Conservation (phyloP, 2,797 vertebrate genomes). For the Simalia tracyae region DNA sequence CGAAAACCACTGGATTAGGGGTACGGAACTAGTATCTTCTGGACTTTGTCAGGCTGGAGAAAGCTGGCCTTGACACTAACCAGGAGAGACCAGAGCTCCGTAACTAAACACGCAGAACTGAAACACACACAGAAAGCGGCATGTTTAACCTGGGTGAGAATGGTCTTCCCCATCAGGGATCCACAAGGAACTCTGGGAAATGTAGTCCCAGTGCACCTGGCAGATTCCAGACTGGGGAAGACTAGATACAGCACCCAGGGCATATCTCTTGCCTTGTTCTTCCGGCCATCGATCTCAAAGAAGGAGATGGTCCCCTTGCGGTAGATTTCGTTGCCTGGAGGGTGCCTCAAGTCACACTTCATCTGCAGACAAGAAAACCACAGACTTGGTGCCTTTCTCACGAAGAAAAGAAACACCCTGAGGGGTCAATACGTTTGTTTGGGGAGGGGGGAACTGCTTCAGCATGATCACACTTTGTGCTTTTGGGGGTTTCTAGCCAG, state of each 20-base stretch:
- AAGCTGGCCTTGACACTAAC: too few relatives aligned
- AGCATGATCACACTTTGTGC: not conserved
- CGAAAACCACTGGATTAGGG: too few relatives aligned
- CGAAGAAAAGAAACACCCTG: not conserved
- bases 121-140: not conserved
- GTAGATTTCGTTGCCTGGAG: constrained; percentile 94
- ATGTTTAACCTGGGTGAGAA: not conserved
- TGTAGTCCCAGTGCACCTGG: not conserved
- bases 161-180: not conserved
- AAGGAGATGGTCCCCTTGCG: constrained; percentile 95
- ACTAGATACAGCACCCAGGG: not conserved
- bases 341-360: constrained; percentile 92
- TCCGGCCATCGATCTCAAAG: constrained; percentile 94
- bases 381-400: not conserved
- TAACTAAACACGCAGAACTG: not conserved
- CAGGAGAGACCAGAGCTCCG: too few relatives aligned
- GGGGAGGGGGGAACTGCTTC: too few relatives aligned
- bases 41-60: not conserved
- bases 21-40: not conserved
- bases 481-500: not conserved
- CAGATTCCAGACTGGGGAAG: not conserved
- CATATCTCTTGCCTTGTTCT: constrained; percentile 84
- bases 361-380: constrained; percentile 74
- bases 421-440: too few relatives aligned
- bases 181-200: not conserved